Evolutionary conservation across 2,113 vertebrate species (phyloP), one percentile per base, ranked within the genome.

Genomic region (Dasypus novemcinctus): DNA sequence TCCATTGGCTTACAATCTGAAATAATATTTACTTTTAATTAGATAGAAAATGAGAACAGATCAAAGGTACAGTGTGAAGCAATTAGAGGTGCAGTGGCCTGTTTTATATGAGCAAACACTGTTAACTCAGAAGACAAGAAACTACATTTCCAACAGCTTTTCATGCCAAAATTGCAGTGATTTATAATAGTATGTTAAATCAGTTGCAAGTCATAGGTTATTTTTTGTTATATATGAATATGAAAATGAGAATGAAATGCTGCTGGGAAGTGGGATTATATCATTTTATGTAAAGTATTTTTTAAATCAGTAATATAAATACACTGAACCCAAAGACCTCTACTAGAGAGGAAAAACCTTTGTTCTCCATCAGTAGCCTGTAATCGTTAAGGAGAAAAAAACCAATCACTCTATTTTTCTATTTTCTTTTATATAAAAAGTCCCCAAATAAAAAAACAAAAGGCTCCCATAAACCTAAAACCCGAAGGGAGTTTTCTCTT

Each of bases 21-120:
- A 94, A 88, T 81, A 96, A 97, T 96, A 90, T 97, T 97, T 95
- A 96, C 97, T 95, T 97, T 97, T 97, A 97, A 97, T 96, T 97
- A 96, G 91, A 52, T 1, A 82, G 87, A 92, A 97, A 87, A 90
- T 91, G 57, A 90, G 63, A 95, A 27, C 46, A 43, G 95, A 95
- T 1, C 90, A 74, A 93, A 97, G 93, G 92, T 87, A 59, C 46
- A 38, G 87, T 49, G 71, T 18, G 46, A 43, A 91, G 71, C 75
- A 84, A 75, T 81, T 38, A 85, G 54, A 41, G 64, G 9, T 20
- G 12, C 64, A 36, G 69, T 36, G 33, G 25, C n/a, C 68, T 87
- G 71, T 84, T 64, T 86, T 59, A 29, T 59, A n/a, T 63, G 52
- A 95, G 71, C 93, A 97, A 97, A 97, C 94, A 90, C 23, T 54